Evolutionary conservation across 2,888 invertebrate genomes (phyloP).

Genomic region (Trachelus iudaicus): DNA sequence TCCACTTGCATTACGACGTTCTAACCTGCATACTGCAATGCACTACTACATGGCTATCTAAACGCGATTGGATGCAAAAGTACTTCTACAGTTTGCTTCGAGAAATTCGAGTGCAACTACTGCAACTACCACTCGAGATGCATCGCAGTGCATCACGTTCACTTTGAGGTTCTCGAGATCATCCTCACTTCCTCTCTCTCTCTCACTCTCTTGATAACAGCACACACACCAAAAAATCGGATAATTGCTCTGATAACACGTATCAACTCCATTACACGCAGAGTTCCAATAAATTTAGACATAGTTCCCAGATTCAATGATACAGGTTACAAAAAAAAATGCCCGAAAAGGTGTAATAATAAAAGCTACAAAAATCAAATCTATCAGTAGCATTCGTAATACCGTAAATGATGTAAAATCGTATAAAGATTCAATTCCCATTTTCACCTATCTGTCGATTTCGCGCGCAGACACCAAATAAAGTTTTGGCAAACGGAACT

Average conservation of each 20-base stretch:
- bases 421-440: neutral
- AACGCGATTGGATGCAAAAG: neutral
- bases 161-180: neutral
- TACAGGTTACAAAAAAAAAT: too few species aligned
- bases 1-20: neutral
- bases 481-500: neutral
- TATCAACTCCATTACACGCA: too few species aligned
- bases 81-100: neutral
- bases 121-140: neutral
- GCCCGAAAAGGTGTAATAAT: too few species aligned
- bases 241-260: too few species aligned
- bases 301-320: too few species aligned
- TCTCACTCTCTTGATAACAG: too few species aligned
- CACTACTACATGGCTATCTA: neutral
- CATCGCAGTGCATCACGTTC: neutral
- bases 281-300: too few species aligned
- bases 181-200: neutral
- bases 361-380: too few species aligned
- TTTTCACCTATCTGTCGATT: neutral
- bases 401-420: too few species aligned
- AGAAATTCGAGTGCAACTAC: neutral
- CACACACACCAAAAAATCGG: too few species aligned
- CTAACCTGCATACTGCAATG: neutral
- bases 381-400: too few species aligned
- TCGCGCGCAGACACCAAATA: neutral